These are phyloP conservation scores for Mystacornis crossleyi DNA, from an alignment of 2,113 vertebrate species.

Conservation along the genomic window DNA sequence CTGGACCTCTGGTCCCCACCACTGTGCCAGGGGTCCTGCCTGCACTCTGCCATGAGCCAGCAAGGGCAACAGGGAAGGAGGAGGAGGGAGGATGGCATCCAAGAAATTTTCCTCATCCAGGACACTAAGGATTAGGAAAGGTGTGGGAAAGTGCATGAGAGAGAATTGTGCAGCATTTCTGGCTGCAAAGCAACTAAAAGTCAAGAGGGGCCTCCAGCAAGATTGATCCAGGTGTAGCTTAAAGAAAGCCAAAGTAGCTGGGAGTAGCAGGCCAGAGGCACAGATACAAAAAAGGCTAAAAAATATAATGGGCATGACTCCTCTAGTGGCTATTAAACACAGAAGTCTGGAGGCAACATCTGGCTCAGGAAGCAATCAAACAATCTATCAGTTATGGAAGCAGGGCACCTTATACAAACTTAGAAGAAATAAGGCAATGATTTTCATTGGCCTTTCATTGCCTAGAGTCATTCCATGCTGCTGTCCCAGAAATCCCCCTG, in stretches of 20 bases:
- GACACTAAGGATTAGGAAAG: not conserved
- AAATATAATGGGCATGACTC: not conserved
- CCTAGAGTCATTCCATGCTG: not conserved
- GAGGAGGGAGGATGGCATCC: not conserved
- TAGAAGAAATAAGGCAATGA: not conserved
- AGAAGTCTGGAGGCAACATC: not conserved
- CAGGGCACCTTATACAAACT: not conserved
- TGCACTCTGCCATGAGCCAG: not conserved
- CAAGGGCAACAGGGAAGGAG: not conserved
- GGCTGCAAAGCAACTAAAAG: not conserved
- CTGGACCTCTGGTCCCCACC: not conserved
- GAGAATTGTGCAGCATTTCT: not conserved
- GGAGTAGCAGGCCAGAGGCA: not conserved
- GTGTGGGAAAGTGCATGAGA: not conserved
- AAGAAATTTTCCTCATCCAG: not conserved
- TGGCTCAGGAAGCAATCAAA: not conserved
- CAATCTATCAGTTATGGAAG: not conserved
- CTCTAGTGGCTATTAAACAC: not conserved
- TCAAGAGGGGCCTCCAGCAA: not conserved
- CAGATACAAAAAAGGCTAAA: not conserved
- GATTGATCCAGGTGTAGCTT: not conserved
- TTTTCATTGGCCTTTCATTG: not conserved
- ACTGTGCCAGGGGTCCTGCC: not conserved
- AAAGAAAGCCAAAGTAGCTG: not conserved
- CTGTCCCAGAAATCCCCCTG: not conserved